phyloP scores from a whole-genome alignment of 2,113 vertebrate genomes.

The human region GRCh38 chr3:120842001-120842500 shows the following conservation, averaged over 20 bases:
- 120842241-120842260: not conserved
- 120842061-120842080: conserved; percentile 2
- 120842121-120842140: not conserved
- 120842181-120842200: conserved; percentile 45
- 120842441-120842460: not conserved
- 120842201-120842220: conserved; percentile 2
- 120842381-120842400: not conserved
- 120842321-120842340: not conserved
- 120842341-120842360: conserved; percentile 20
- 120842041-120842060: not conserved
- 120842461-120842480: not conserved
- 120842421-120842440: not conserved
- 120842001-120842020: conserved; percentile 43
- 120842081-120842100: not conserved
- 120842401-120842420: not conserved
- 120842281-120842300: not conserved
- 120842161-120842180: not conserved
- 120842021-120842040: conserved; percentile 14
- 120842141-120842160: not conserved
- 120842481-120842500: conserved; percentile 69
- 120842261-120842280: conserved; percentile 45
- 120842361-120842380: not conserved
- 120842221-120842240: conserved; percentile 37
- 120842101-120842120: not conserved
- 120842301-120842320: not conserved